Evolutionary conservation across 2,888 invertebrate species (phyloP), one percentile per base, ranked within the genome.

Genomic region (Nomada lathburiana): DNA sequence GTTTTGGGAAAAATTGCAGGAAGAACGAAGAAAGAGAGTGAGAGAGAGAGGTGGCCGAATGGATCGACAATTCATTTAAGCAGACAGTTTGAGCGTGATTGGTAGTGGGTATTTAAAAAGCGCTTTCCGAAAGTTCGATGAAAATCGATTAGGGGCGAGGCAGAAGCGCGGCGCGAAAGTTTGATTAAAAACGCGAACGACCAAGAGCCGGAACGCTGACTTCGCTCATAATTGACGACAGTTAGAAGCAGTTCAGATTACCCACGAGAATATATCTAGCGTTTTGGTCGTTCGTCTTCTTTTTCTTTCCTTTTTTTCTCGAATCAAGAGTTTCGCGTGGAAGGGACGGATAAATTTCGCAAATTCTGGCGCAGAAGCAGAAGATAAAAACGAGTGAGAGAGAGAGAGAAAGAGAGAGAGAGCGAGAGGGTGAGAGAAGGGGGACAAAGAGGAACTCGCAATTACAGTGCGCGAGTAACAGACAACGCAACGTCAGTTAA

Each of bases 51-150:
- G 16, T 36, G 13, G 47, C 20, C 13, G 52, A 9, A 50, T 44
- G 23, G 78, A 47, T 79, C 73, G 79, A 74, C 64, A 64, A 73
- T 80, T 70, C 47, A 26, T 64, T 80, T 47, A 65, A 74, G 60
- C 52, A 62, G 53, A 20, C 23, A 53, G 77, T 47, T 71, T 65
- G 47, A 50, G 26, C 62, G 71, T 71, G 60, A 80, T 78, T 67
- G 65, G 47, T 55, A 29, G 62, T 13, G 55, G 67, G 42, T 57
- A 52, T 77, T 67, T 70, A 80, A 65, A 77, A 80, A 62, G 20
- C 62, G 23, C 42, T 78, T 67, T 60, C 23, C 13, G 18, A 50
- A 71, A 50, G 65, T 71, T 77, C 65, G 60, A 55, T 42, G 67
- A 50, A 44, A 62, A 72, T 67, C 78, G 78, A 80, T 72, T 52